phyloP scores from a whole-genome alignment of 2,113 vertebrate species.

The Gambusia holbrooki region DNA sequence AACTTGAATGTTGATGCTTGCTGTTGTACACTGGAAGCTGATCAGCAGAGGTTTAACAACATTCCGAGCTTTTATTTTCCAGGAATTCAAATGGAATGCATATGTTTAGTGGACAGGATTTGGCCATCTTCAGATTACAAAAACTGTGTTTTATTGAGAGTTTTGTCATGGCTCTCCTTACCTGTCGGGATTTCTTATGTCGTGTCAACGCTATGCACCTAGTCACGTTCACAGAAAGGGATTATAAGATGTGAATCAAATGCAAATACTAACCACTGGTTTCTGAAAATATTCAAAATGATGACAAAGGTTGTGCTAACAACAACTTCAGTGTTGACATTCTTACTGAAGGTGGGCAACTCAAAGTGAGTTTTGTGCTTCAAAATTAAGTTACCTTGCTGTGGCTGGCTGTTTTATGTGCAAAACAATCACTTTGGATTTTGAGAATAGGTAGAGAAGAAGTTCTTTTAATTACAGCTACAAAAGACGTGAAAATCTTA shows the following conservation, averaged over 20 bases:
- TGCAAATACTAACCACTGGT: background rate
- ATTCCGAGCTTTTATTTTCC: background rate
- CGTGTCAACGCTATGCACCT: background rate
- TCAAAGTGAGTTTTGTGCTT: too few relatives aligned
- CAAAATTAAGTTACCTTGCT: too few relatives aligned
- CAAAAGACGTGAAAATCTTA: too few relatives aligned
- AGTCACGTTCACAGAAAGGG: background rate
- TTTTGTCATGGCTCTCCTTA: background rate
- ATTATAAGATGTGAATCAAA: background rate
- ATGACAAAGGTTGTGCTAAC: too few relatives aligned
- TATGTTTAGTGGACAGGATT: background rate
- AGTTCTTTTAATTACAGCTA: too few relatives aligned
- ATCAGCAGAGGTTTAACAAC: background rate
- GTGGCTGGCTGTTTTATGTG: too few relatives aligned
- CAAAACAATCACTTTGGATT: too few relatives aligned
- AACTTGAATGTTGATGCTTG: background rate
- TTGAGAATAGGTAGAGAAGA: too few relatives aligned
- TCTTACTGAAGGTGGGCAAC: too few relatives aligned
- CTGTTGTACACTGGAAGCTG: background rate
- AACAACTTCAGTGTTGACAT: too few relatives aligned
- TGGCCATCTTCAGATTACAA: background rate
- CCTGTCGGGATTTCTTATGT: background rate
- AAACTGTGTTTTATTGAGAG: background rate
- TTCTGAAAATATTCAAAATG: too few relatives aligned
- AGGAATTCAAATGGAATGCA: background rate